Percentiles rank a stretch among this genome's conserved stretches.
Conservation (phyloP, 2,888 invertebrate species). For the Atherix ibis region DNA sequence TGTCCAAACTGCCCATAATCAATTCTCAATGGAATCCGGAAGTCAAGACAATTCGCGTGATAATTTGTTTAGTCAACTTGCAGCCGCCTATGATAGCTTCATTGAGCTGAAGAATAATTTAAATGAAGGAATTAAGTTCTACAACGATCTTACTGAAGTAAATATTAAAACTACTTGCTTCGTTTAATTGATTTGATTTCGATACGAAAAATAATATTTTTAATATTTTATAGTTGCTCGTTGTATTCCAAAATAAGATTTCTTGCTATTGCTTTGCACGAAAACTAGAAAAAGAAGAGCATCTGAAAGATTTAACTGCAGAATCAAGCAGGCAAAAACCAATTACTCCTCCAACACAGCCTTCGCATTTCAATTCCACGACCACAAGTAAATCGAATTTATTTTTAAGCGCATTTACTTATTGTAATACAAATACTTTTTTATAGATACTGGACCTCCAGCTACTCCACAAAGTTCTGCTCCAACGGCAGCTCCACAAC, state of each 20-base stretch:
- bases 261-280: constrained; percentile 97
- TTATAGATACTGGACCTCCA: no score
- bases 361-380: constrained; percentile 38
- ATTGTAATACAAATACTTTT: no score
- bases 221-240: constrained; percentile 48
- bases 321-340: constrained; percentile 51
- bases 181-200: neutral
- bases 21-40: constrained; percentile 42
- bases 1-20: constrained; percentile 41
- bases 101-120: constrained; percentile 82
- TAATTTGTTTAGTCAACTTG: constrained; percentile 65
- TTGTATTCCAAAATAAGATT: constrained; percentile 93
- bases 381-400: constrained; percentile 1
- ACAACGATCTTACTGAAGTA: constrained; percentile 78
- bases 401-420: no score
- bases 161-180: no score
- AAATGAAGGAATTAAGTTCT: constrained; percentile 91
- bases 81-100: constrained; percentile 83
- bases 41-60: constrained; percentile 54
- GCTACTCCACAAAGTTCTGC: no score
- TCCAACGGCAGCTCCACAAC: no score
- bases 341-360: constrained; percentile 37
- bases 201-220: constrained; percentile 6
- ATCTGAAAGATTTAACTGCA: constrained; percentile 84
- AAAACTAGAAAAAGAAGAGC: constrained; percentile 96